Conservation (phyloP, 2,113 vertebrate genomes). For the Heptranchias perlo region DNA sequence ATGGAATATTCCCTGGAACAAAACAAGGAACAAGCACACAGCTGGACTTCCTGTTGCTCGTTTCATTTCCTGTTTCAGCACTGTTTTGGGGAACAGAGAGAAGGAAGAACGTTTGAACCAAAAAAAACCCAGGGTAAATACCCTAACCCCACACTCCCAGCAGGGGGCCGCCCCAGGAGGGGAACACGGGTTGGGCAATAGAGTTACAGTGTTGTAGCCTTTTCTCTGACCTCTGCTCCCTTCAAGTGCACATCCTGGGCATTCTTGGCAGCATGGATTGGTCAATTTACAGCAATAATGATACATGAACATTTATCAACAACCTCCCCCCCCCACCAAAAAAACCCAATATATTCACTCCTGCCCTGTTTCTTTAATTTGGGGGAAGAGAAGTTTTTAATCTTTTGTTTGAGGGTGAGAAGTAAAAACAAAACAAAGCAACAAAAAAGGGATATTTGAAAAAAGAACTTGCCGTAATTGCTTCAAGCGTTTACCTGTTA, state of each 20-base stretch:
- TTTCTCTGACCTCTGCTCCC: background rate
- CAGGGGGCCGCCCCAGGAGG: background rate
- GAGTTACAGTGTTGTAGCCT: background rate
- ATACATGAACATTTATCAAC: too few relatives aligned
- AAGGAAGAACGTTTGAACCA: background rate
- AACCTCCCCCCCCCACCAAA: too few relatives aligned
- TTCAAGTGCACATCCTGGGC: background rate
- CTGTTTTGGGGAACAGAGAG: background rate
- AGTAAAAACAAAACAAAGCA: background rate
- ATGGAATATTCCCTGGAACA: background rate
- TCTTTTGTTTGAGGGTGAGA: background rate
- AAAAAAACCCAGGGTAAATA: background rate
- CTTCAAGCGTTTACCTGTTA: background rate
- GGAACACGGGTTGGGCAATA: background rate
- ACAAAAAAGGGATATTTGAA: too few relatives aligned
- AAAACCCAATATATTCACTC: background rate
- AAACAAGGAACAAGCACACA: background rate
- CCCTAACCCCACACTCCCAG: background rate
- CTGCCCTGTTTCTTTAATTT: background rate
- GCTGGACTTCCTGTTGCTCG: background rate
- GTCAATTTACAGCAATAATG: background rate
- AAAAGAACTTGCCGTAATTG: background rate
- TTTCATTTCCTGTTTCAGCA: background rate
- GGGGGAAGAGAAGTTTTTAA: background rate
- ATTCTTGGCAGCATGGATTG: background rate